Evolutionary conservation across 1,140 invertebrate genomes (phyloP).

Genomic region (Hyles vespertilio): DNA sequence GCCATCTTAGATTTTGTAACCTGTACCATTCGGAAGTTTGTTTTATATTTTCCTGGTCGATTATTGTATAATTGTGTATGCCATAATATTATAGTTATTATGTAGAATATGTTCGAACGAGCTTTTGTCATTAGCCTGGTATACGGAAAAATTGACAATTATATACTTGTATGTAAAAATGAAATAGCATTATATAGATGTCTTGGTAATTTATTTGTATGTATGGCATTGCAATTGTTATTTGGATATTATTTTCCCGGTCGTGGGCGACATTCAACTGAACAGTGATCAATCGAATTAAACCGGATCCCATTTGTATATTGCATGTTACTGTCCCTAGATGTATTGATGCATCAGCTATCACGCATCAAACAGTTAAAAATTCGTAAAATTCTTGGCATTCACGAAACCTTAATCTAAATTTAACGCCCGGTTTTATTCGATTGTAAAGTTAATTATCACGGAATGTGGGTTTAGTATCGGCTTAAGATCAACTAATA

Average conservation of each 20-base stretch:
- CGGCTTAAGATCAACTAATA: too few species aligned
- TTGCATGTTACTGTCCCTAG: too few species aligned
- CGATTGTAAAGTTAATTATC: too few species aligned
- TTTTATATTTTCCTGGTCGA: slow-evolving; percentile 7
- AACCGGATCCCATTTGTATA: too few species aligned
- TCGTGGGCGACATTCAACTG: not conserved
- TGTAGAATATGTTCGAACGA: slow-evolving; percentile 62
- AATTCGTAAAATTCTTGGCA: too few species aligned
- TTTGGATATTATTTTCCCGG: not conserved
- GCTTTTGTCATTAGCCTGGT: slow-evolving; percentile 69
- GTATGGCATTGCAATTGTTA: slow-evolving; percentile 34
- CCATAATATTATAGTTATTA: slow-evolving; percentile 40
- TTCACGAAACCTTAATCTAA: too few species aligned
- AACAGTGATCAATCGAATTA: too few species aligned
- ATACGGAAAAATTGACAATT: slow-evolving; percentile 45
- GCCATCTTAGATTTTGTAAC: slow-evolving; percentile 1
- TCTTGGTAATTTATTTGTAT: slow-evolving; percentile 31
- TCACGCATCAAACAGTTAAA: too few species aligned
- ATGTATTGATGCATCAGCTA: too few species aligned
- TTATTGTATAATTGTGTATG: slow-evolving; percentile 34
- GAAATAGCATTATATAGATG: slow-evolving; percentile 43
- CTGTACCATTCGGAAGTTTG: not conserved
- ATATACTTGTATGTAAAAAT: slow-evolving; percentile 40
- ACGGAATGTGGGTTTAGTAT: too few species aligned
- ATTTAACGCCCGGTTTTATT: too few species aligned